Evolutionary conservation across 2,113 vertebrate species (phyloP).

Genomic region (Otocyon megalotis): DNA sequence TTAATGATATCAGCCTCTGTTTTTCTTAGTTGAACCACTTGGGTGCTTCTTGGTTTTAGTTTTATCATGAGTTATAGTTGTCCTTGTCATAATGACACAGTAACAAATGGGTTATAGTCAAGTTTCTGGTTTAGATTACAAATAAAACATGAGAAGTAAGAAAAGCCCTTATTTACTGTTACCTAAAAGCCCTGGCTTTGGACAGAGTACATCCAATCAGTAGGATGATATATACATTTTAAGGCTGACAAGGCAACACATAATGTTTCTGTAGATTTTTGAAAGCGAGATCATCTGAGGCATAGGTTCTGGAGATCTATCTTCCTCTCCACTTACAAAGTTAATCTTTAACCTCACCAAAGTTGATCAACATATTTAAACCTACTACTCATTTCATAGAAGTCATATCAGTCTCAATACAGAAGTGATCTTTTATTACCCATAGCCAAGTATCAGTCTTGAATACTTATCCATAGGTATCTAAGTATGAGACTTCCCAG

Average conservation of each 20-base stretch:
- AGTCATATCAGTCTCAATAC: neutral
- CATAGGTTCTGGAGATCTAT: neutral
- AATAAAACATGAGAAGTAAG: slow-evolving; percentile 61
- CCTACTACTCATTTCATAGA: neutral
- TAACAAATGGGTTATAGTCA: slow-evolving; percentile 29
- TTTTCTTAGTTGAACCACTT: neutral
- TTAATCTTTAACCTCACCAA: slow-evolving; percentile 3
- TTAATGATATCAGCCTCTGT: neutral
- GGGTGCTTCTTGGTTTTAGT: neutral
- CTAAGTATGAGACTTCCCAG: neutral
- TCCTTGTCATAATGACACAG: slow-evolving; percentile 51
- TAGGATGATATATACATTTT: neutral
- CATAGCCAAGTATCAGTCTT: neutral
- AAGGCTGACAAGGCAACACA: neutral
- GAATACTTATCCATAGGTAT: neutral
- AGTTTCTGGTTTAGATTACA: slow-evolving; percentile 63
- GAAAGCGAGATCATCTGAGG: neutral
- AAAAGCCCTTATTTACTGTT: neutral
- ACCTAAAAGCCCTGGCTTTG: slow-evolving; percentile 43
- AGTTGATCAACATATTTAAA: neutral
- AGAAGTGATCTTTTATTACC: neutral
- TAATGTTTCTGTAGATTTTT: neutral
- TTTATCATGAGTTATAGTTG: slow-evolving; percentile 61
- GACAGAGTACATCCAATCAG: neutral
- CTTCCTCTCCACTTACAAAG: neutral